Base-by-base conservation (phyloP, 2,888 invertebrate species). In the Acanthopleura granulata region DNA sequence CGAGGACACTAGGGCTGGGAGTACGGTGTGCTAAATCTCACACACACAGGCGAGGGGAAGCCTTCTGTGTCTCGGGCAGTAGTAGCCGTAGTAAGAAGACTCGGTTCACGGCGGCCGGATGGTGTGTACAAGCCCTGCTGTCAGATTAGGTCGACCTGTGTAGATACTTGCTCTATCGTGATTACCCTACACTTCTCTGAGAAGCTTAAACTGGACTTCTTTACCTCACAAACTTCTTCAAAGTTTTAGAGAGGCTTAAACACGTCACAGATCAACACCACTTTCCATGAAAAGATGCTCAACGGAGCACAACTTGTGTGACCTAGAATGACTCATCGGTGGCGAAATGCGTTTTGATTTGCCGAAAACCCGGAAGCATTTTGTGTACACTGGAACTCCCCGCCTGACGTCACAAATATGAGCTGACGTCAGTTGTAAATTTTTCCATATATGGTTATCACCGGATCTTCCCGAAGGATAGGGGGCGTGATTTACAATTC, bases 381-480 rank as follows among this genome's bases (percentile, higher is more conserved):
- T 66, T 66, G 66, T 66, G 6, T 66, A 66, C 66, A 66, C 25
- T 22, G 66, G 27, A 66, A 66, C 66, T 27, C 66, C 66, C 66
- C 66, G 66, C 66, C 66, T 66, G 66, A 66, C 66, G 66, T 66
- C 66, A 66, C 66, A 27, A 22, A 66, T 66, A 27, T 27, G 66
- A 66, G 29, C 29, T 27, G 57, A 66, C 66, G 66, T 66, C 66
- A 66, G 22, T 27, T 3, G 22, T 15, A 66, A 66, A 66, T 27
- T 66, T 27, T 66, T 18, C 66, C 66, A 66, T 27, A 66, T 66
- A 27, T 25, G 66, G 66, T 66, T 66, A 66, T 27, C 29, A 27
- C 66, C 66, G 66, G 66, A 66, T 66, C 66, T 66, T 18, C 57
- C 12, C n/a, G 57, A 3, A 12, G 57, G 57, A 57, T 51, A 57